Base-by-base conservation (phyloP, 2,113 vertebrate species). In the Microtus oregoni region DNA sequence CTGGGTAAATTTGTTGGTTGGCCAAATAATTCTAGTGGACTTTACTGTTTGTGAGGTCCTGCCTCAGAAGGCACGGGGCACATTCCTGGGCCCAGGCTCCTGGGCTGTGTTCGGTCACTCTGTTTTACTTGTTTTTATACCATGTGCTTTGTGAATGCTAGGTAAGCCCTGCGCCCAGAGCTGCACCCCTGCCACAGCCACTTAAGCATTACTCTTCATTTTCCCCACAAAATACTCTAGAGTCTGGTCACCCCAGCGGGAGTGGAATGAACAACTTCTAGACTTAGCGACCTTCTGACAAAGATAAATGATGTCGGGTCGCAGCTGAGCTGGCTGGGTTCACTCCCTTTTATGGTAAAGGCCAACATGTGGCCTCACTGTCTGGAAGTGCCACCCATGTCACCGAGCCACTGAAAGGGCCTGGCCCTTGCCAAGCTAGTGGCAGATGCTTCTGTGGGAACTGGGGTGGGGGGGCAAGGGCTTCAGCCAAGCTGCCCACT, bases 361-460 rank as follows among this genome's bases (percentile, higher is more conserved):
- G 93, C 50, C 9, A 44, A 93, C 35, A 0, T 86, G 95, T 68
- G 94, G 73, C n/a, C 87, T 85, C 28, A 3, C 15, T 32, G 63
- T 89, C 63, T 17, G 1, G 13, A 68, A 78, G 67, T 12, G 87
- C 7, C 63, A n/a, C 73, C 52, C 1, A 0, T 63, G 82, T 78
- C 82, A 41, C 86, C 0, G 0, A 73, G 91, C 65, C 86, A 41
- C 86, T 0, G 7, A 3, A 5, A 38, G 93, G 41, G n/a, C 83
- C 44, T 76, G 6, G 20, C 38, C 47, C 4, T 81, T 8, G 24
- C 93, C 47, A 47, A 77, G 93, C 83, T 47, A 35, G 76, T 75
- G 52, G 93, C 94, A 88, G 87, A 81, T 55, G 81, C 81, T 44
- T 76, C 86, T 35, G 41, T 47, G 41, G 72, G 44, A 41, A 89